Conservation (phyloP, 2,113 vertebrate species). For the Semnornis frantzii region DNA sequence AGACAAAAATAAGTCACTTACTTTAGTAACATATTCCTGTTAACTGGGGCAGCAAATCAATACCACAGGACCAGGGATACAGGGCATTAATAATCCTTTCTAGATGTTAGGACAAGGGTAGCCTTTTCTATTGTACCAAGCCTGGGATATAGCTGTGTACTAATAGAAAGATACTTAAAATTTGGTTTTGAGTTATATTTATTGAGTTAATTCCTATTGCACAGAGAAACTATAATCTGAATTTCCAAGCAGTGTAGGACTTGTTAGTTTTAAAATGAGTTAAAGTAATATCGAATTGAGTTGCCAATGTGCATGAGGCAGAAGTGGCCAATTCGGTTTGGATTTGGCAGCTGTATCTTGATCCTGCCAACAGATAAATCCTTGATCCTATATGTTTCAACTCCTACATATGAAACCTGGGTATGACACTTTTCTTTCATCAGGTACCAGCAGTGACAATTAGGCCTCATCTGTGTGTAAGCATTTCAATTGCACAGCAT, state of each 20-base stretch:
- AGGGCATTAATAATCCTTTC: conserved; percentile 42
- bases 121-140: neutral
- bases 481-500: neutral
- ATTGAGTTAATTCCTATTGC: neutral
- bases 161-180: neutral
- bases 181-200: neutral
- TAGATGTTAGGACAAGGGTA: neutral
- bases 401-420: neutral
- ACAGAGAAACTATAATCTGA: neutral
- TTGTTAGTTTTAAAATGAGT: neutral
- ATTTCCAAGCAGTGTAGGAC: neutral
- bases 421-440: neutral
- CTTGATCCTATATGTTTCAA: neutral
- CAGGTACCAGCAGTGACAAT: neutral
- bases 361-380: neutral
- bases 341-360: neutral
- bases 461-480: neutral
- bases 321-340: neutral
- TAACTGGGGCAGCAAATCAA: conserved; percentile 57
- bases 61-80: neutral
- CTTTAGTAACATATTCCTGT: conserved; percentile 40
- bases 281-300: neutral
- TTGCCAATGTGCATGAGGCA: neutral
- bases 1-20: conserved; percentile 37
- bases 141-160: neutral